Percentiles rank a stretch among this genome's conserved stretches.
Conservation (phyloP, 2,888 invertebrate genomes). For the Machimus rusticus region DNA sequence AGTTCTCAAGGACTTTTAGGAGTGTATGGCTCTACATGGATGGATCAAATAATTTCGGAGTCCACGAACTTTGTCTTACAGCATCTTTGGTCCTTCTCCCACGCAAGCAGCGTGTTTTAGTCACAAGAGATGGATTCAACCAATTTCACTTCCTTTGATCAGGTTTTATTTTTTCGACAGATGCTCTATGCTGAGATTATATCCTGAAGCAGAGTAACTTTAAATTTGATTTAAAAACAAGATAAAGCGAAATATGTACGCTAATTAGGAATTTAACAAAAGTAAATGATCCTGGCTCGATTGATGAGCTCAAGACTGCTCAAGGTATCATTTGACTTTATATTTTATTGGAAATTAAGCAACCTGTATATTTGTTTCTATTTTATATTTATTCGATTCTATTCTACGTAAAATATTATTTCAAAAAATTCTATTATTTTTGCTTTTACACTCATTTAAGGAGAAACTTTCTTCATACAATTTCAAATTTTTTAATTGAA, state of each 20-base stretch:
- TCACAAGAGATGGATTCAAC: neutral
- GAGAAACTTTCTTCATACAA: no score
- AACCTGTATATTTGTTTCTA: no score
- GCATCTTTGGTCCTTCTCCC: neutral
- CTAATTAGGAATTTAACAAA: neutral
- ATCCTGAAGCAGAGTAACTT: neutral
- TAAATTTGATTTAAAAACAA: neutral
- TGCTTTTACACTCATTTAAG: no score
- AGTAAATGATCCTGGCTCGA: neutral
- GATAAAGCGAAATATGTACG: neutral
- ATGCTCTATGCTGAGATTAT: neutral
- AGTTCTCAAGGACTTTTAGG: neutral
- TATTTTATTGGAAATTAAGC: no score
- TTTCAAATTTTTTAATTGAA: no score
- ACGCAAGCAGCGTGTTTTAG: neutral
- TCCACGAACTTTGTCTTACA: neutral
- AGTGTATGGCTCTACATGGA: neutral
- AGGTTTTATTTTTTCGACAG: neutral
- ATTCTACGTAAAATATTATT: no score
- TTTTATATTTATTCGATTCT: no score
- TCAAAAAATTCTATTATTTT: no score
- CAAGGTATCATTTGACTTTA: no score
- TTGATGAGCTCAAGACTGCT: no score
- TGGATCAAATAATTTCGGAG: neutral
- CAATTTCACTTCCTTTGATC: neutral